phyloP scores from a whole-genome alignment of 1,140 invertebrate genomes.

The Drosophila neocordata region DNA sequence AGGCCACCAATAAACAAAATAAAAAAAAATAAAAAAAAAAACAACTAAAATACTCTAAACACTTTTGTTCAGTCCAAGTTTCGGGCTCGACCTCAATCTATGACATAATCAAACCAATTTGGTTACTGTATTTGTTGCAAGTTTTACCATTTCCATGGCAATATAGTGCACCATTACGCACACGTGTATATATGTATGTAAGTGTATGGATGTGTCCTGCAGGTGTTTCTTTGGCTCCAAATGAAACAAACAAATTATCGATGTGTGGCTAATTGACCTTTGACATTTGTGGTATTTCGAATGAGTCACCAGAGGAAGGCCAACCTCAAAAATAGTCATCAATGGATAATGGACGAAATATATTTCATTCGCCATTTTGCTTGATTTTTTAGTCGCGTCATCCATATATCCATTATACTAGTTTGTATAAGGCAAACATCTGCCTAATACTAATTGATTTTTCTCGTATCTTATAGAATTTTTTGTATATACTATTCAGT shows the following conservation, averaged over 20 bases:
- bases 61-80: constrained; percentile 10
- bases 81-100: constrained; percentile 37
- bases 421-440: constrained; percentile 7
- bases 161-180: constrained; percentile 10
- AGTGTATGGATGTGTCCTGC: constrained; percentile 10
- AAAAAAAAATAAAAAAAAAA: constrained; percentile 15
- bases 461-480: constrained; percentile 20
- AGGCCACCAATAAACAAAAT: constrained; percentile 9
- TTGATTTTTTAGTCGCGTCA: constrained; percentile 38
- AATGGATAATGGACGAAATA: constrained; percentile 1
- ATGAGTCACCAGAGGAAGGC: constrained; percentile 28
- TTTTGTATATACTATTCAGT: neutral
- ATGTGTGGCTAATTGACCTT: constrained; percentile 42
- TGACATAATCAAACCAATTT: constrained; percentile 51
- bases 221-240: constrained; percentile 21
- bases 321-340: neutral
- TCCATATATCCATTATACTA: constrained; percentile 10
- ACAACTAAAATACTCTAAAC: constrained; percentile 21
- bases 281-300: constrained; percentile 38
- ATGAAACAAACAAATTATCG: constrained; percentile 33
- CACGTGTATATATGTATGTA: neutral
- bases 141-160: constrained; percentile 42
- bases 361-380: constrained; percentile 1
- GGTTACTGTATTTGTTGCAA: constrained; percentile 26
- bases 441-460: constrained; percentile 49